These are phyloP conservation scores for Stylophora pistillata DNA, from an alignment of 64 coral and sea anemone genomes.

Conservation along the genomic window DNA sequence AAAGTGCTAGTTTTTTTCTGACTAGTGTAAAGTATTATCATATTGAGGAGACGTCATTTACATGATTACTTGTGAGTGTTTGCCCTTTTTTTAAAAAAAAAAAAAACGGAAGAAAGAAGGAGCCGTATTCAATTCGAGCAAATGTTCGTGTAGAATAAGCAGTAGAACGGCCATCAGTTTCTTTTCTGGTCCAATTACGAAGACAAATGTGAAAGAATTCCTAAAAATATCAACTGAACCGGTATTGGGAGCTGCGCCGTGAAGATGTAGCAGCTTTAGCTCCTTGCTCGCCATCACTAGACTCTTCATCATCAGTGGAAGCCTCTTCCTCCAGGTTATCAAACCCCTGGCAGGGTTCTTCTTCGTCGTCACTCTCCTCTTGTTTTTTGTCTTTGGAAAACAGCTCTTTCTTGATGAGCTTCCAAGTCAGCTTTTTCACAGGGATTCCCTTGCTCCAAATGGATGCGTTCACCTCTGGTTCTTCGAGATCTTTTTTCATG, in stretches of 20 bases:
- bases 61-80: no score
- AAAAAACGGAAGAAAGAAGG: no score
- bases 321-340: slow-evolving; percentile 67
- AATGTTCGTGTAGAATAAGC: no score
- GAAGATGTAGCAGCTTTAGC: background rate
- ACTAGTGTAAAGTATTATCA: no score
- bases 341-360: slow-evolving; percentile 34
- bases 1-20: no score
- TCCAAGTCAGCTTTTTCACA: slow-evolving; percentile 53
- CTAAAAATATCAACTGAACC: background rate
- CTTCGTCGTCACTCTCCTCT: slow-evolving; percentile 30
- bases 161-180: background rate
- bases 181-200: background rate
- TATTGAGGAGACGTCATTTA: no score
- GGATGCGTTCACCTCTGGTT: slow-evolving; percentile 40
- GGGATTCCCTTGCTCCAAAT: slow-evolving; percentile 12
- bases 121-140: no score
- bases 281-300: slow-evolving; percentile 37
- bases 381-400: slow-evolving; percentile 38
- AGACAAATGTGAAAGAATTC: background rate
- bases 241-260: background rate
- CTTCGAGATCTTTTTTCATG: slow-evolving; percentile 60
- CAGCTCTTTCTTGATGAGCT: slow-evolving; percentile 66
- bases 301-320: slow-evolving; percentile 22
- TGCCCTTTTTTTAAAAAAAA: no score